A percentile compares a stretch with the other conserved stretches of the same genome.
Evolutionary conservation across 2,888 invertebrate species (phyloP).

Genomic region (Cheilosia urbana): DNA sequence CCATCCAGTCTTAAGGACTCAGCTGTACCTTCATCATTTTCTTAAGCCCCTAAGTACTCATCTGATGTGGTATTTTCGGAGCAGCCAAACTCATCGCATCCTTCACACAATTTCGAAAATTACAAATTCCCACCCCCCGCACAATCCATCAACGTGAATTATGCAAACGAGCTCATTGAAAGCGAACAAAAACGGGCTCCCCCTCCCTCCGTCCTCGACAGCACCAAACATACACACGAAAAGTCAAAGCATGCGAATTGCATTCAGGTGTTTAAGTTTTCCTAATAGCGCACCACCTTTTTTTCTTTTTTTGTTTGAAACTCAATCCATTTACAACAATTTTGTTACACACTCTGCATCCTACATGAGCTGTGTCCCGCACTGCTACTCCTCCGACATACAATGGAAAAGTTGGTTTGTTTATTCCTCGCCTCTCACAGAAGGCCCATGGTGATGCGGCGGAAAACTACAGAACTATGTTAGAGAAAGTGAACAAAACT

Average conservation of each 20-base stretch:
- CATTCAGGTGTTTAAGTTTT: slow-evolving; percentile 55
- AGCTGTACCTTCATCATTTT: background rate
- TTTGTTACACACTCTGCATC: slow-evolving; percentile 19
- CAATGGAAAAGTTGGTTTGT: slow-evolving; percentile 28
- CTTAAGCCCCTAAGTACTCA: background rate
- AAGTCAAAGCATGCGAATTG: slow-evolving; percentile 48
- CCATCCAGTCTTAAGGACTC: background rate
- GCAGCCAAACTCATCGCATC: background rate
- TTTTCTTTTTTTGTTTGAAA: slow-evolving; percentile 3
- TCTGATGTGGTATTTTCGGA: background rate
- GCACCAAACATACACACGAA: background rate
- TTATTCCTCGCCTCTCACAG: slow-evolving; percentile 17
- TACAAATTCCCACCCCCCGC: background rate
- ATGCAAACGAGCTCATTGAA: slow-evolving; percentile 28
- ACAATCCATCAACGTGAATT: slow-evolving; percentile 16
- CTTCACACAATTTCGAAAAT: slow-evolving; percentile 10
- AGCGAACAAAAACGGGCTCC: slow-evolving; percentile 1
- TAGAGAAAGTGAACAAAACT: slow-evolving; percentile 55
- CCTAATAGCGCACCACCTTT: slow-evolving; percentile 12
- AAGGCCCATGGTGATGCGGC: slow-evolving; percentile 40
- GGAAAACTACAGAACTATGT: slow-evolving; percentile 48
- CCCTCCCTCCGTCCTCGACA: background rate
- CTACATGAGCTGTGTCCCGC: background rate
- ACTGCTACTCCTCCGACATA: background rate
- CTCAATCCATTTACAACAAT: slow-evolving; percentile 52